Percentiles rank a stretch among this genome's conserved stretches.
phyloP scores from a whole-genome alignment of 2,888 invertebrate genomes.

The Orchesellides sinensis region DNA sequence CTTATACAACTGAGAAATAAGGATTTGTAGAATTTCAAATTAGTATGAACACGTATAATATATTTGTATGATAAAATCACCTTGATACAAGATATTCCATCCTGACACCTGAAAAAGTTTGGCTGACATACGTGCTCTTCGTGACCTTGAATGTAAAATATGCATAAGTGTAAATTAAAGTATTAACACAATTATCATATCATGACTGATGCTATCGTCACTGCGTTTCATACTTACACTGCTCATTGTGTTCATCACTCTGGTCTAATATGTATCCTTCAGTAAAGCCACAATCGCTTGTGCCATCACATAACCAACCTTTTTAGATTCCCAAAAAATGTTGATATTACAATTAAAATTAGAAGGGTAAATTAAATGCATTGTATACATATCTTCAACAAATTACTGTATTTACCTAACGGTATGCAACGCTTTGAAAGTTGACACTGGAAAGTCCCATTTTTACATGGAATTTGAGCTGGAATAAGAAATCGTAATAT shows the following conservation, averaged over 20 bases:
- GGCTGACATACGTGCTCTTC: constrained; percentile 82
- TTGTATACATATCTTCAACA: too few species aligned
- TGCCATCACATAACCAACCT: constrained; percentile 86
- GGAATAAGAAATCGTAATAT: neutral
- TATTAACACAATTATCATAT: neutral
- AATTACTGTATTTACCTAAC: constrained; percentile 77
- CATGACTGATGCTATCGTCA: neutral
- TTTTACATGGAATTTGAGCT: constrained; percentile 75
- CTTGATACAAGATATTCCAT: constrained; percentile 80
- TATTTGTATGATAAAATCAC: neutral
- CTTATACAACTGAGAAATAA: neutral
- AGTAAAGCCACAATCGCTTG: constrained; percentile 84
- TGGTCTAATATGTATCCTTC: constrained; percentile 79
- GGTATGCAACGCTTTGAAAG: constrained; percentile 86
- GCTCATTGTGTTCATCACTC: constrained; percentile 84
- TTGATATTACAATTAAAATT: neutral
- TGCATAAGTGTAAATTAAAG: too few species aligned
- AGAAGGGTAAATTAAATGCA: neutral
- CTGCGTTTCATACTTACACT: constrained; percentile 79
- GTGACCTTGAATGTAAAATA: constrained; percentile 81
- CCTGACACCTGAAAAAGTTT: constrained; percentile 84
- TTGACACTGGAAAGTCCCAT: constrained; percentile 83
- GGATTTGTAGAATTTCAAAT: too few species aligned
- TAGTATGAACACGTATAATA: too few species aligned
- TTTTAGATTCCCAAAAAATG: neutral